Base-by-base conservation (phyloP, 2,888 invertebrate species). In the Prosopocoilus inquinatus region DNA sequence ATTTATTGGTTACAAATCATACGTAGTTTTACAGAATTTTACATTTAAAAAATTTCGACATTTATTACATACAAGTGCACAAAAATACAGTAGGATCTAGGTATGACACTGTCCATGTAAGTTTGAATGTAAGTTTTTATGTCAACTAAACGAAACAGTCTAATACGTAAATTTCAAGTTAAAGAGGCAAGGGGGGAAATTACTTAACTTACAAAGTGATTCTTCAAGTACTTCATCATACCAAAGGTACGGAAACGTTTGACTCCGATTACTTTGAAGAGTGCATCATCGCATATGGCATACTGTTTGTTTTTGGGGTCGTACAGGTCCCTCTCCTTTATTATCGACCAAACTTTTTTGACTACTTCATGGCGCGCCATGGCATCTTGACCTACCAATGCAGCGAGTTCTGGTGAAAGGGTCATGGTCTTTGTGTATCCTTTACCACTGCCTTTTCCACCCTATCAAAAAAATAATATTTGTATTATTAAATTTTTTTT, bases 141-240 rank as follows among this genome's bases (percentile, higher is more conserved):
- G 20, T 28, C 20, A 20, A 20, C 16, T 12, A 43, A 43, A 43
- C 43, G 43, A 43, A 43, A 43, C 9, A 43, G 9, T 43, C 9
- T 43, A 13, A 12, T 20, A 13, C 9, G 13, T 43, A 9, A 12
- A 20, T 9, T 11, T 13, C 13, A 43, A 13, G 43, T 20, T 15
- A 33, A 28, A 45, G 8, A 45, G 12, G n/a, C 20, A 46, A 46
- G 41, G 28, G 9, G 3, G 34, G 11, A 35, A 11, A 44, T 28
- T 43, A 61, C 61, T 80, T 82, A 85, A 69, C 83, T 83, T 70
- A 84, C 79, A 78, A 96, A 95, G 80, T 96, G 96, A 61, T 87
- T 87, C 78, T 94, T 94, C 67, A 97, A 83, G 78, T 93, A 92
- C 77, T 96, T 96, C 90, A 96, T 91, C 96, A 96, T 96, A 61